These are phyloP conservation scores for Dysidea cf. avara DNA, from an alignment of 37 sponge, comb jelly and placozoan genomes.

Conservation along the genomic window DNA sequence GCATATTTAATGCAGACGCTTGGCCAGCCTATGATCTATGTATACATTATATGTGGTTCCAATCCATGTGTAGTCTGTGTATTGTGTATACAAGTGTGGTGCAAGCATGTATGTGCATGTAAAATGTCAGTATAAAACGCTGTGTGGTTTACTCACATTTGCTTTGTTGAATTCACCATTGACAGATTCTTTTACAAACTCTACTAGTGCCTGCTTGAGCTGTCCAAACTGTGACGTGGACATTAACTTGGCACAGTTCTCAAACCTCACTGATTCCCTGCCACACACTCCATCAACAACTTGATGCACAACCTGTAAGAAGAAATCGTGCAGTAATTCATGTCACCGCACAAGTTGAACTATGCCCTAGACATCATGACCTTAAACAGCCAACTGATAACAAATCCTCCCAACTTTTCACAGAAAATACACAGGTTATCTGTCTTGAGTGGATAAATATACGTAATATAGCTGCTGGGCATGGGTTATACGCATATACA, in stretches of 20 bases:
- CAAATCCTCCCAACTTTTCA: background rate
- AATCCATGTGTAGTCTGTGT: too few species aligned
- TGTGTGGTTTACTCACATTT: constrained; percentile 1
- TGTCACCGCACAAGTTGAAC: background rate
- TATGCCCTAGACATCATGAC: background rate
- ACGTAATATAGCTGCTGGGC: too few species aligned
- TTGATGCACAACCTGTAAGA: constrained; percentile 59
- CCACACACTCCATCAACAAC: constrained; percentile 54
- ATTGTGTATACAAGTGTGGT: background rate
- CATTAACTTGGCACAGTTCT: constrained; percentile 43
- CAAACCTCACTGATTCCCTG: constrained; percentile 42
- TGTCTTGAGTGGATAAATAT: too few species aligned
- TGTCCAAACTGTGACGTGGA: constrained; percentile 39
- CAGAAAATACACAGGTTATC: too few species aligned
- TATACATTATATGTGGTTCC: too few species aligned
- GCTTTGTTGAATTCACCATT: constrained; percentile 33
- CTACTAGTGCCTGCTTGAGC: constrained; percentile 9
- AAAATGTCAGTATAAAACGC: background rate
- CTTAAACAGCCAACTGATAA: background rate
- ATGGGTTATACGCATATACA: too few species aligned
- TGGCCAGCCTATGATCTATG: too few species aligned
- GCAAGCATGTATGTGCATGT: background rate
- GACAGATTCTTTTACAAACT: background rate
- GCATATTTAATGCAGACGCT: too few species aligned
- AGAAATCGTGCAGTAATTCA: background rate